Evolutionary conservation across 2,888 invertebrate genomes (phyloP).

Genomic region (Drosophila nr. fundita): DNA sequence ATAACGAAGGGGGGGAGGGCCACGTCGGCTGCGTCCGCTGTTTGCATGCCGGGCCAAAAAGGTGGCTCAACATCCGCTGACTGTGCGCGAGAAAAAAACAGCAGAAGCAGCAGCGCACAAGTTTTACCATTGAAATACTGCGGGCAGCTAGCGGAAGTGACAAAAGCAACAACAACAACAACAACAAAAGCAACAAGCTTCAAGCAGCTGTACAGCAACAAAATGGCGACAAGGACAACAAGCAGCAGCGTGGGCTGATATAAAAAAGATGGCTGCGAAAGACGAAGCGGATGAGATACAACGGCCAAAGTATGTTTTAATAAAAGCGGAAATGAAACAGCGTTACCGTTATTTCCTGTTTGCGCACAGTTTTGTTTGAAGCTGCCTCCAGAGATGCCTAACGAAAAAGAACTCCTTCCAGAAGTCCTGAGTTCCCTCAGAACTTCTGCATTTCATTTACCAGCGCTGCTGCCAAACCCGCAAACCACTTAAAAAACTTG

Average conservation of each 20-base stretch:
- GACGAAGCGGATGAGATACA: slow-evolving; percentile 70
- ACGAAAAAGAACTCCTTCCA: slow-evolving; percentile 1
- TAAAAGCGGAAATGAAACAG: slow-evolving; percentile 81
- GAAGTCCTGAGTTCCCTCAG: slow-evolving; percentile 1
- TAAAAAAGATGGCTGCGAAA: slow-evolving; percentile 53
- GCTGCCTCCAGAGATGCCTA: slow-evolving; percentile 27
- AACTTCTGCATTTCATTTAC: slow-evolving; percentile 60
- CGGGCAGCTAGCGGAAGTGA: slow-evolving; percentile 71
- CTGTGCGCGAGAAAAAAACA: slow-evolving; percentile 30
- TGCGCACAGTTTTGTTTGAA: slow-evolving; percentile 71
- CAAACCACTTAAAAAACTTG: slow-evolving; percentile 75
- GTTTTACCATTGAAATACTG: slow-evolving; percentile 64
- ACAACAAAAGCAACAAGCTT: slow-evolving; percentile 24
- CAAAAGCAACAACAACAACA: slow-evolving; percentile 50
- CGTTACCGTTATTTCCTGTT: slow-evolving; percentile 81
- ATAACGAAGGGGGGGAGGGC: neutral
- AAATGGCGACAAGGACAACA: slow-evolving; percentile 28
- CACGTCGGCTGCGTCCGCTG: slow-evolving; percentile 13
- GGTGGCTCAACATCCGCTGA: slow-evolving; percentile 67
- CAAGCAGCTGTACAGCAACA: slow-evolving; percentile 11
- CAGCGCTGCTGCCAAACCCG: slow-evolving; percentile 39
- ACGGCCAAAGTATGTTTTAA: slow-evolving; percentile 79
- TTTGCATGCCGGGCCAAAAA: slow-evolving; percentile 59
- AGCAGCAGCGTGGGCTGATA: slow-evolving; percentile 38
- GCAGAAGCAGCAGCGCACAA: slow-evolving; percentile 46